Percentiles rank a stretch among this genome's conserved stretches.
phyloP scores from a whole-genome alignment of 92 coral and sea anemone species.

The Palythoa grandiflora region DNA sequence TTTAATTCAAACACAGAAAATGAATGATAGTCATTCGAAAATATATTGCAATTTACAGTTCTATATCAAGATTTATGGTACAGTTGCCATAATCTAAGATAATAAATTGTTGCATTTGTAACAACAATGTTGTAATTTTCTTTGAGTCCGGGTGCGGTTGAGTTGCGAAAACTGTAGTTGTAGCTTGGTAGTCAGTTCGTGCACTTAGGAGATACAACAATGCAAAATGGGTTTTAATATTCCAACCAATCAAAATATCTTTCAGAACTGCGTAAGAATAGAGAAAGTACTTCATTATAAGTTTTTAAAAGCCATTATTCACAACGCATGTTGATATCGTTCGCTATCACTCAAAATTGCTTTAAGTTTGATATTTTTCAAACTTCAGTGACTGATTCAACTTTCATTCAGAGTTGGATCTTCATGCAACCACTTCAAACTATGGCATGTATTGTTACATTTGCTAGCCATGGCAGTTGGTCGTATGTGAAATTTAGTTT shows the following conservation, averaged over 20 bases:
- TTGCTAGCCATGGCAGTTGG: conserved; percentile 23
- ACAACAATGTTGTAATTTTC: conserved; percentile 17
- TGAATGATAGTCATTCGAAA: conserved; percentile 36
- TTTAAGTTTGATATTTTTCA: not conserved
- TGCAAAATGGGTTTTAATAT: not conserved
- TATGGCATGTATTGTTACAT: conserved; percentile 31
- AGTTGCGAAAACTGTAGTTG: conserved; percentile 6
- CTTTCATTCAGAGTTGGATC: not conserved
- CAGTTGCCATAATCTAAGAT: conserved; percentile 1
- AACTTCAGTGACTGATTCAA: conserved; percentile 2
- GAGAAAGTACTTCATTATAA: not conserved
- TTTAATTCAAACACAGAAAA: conserved; percentile 1
- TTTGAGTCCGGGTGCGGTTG: conserved; percentile 8
- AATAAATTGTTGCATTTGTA: conserved; percentile 48
- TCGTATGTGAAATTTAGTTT: conserved; percentile 3
- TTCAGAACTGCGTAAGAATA: not conserved
- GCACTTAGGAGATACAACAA: conserved; percentile 1
- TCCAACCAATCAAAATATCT: not conserved
- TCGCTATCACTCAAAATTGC: not conserved
- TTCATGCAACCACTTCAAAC: not conserved
- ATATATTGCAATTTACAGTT: conserved; percentile 39
- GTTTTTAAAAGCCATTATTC: not conserved
- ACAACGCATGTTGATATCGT: not conserved
- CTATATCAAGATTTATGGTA: conserved; percentile 15
- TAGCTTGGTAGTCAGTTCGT: conserved; percentile 1